phyloP scores from a whole-genome alignment of 2,888 invertebrate species.

The Monoplex corrugatus region DNA sequence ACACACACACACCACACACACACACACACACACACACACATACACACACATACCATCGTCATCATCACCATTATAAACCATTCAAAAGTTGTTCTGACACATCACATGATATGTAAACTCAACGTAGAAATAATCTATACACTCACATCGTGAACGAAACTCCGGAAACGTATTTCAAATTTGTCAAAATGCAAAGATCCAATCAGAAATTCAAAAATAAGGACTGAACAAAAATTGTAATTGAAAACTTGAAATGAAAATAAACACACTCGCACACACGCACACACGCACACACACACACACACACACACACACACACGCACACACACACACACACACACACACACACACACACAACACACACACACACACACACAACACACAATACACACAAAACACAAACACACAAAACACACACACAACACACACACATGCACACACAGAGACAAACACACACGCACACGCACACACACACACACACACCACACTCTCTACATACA shows the following conservation, averaged over 20 bases:
- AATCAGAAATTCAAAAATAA: too few species aligned
- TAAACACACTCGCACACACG: background rate
- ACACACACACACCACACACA: slow-evolving; percentile 17
- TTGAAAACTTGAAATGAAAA: too few species aligned
- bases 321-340: slow-evolving; percentile 19
- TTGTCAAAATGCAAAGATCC: too few species aligned
- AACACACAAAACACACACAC: background rate
- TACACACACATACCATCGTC: slow-evolving; percentile 14
- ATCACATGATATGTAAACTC: too few species aligned
- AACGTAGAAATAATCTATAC: too few species aligned
- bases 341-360: background rate
- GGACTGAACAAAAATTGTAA: too few species aligned
- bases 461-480: background rate
- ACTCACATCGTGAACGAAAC: too few species aligned
- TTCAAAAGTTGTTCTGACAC: too few species aligned
- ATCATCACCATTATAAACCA: too few species aligned
- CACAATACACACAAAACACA: too few species aligned
- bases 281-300: slow-evolving; percentile 1
- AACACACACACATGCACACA: background rate
- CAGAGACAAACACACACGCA: slow-evolving; percentile 16
- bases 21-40: slow-evolving; percentile 9
- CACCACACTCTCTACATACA: slow-evolving; percentile 22
- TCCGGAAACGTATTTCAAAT: too few species aligned
- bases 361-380: slow-evolving; percentile 13
- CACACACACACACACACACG: slow-evolving; percentile 15